Conservation (phyloP, 2,113 vertebrate genomes). For the Semnornis frantzii region DNA sequence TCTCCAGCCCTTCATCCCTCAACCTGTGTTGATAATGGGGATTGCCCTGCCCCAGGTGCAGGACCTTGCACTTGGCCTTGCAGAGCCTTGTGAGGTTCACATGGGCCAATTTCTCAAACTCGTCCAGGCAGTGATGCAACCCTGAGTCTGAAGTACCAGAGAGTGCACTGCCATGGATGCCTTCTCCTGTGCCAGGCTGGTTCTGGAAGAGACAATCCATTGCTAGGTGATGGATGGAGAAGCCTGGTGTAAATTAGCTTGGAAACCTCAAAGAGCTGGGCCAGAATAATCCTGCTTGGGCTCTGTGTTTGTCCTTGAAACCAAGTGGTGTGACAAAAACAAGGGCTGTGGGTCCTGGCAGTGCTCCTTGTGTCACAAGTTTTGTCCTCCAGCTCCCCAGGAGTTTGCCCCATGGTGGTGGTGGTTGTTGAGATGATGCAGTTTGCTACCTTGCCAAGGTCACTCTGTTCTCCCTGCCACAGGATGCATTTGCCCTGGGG, state of each 20-base stretch:
- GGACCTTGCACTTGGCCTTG: no score
- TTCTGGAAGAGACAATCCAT: neutral
- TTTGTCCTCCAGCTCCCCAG: neutral
- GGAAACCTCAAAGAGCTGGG: neutral
- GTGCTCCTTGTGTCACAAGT: neutral
- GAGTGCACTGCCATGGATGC: accelerated
- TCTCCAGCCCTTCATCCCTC: no score
- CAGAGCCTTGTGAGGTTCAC: neutral
- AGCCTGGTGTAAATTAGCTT: neutral
- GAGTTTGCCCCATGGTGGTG: neutral
- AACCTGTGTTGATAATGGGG: no score
- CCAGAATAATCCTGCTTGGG: neutral
- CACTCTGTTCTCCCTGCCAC: neutral
- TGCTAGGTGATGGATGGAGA: neutral
- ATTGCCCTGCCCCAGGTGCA: no score
- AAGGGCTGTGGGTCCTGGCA: neutral
- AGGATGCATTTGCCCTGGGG: neutral
- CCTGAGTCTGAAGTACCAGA: neutral
- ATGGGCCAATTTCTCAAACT: neutral
- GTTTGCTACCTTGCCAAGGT: neutral
- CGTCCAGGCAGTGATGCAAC: neutral
- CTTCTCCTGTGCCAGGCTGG: neutral
- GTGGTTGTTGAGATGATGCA: neutral
- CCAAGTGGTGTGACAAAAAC: neutral
- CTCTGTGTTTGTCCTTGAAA: neutral